Percentiles rank a stretch among this genome's conserved stretches.
Conservation (phyloP, 1,140 invertebrate genomes). For the Danaus plexippus region DNA sequence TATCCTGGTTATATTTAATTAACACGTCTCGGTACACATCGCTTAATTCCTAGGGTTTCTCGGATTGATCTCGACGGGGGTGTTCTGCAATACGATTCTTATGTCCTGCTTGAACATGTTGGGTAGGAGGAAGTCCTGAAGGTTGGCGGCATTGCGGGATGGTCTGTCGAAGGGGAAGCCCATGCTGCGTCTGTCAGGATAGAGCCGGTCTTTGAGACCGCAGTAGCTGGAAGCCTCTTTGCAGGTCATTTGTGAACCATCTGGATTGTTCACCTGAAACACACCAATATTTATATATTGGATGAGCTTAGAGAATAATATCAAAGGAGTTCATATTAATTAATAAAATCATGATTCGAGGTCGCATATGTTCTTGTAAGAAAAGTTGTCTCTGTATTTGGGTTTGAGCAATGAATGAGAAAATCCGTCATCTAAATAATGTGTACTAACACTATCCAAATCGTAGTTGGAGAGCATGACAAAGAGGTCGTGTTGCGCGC, state of each 20-base stretch:
- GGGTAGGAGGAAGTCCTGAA: constrained; percentile 72
- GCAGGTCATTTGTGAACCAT: constrained; percentile 69
- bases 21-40: too few species aligned
- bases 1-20: too few species aligned
- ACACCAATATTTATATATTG: too few species aligned
- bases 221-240: constrained; percentile 78
- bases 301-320: too few species aligned
- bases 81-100: constrained; percentile 49
- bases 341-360: too few species aligned
- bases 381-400: too few species aligned
- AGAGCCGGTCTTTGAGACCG: constrained; percentile 76
- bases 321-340: too few species aligned
- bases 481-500: constrained; percentile 81
- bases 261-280: constrained; percentile 64
- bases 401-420: too few species aligned
- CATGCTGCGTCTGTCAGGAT: constrained; percentile 79
- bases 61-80: constrained; percentile 42
- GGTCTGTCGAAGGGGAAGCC: constrained; percentile 80
- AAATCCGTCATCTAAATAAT: neutral
- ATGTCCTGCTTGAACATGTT: constrained; percentile 73
- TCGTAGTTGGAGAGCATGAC: constrained; percentile 89
- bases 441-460: constrained; percentile 75
- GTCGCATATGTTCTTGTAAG: too few species aligned
- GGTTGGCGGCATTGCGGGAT: constrained; percentile 64
- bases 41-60: constrained; percentile 37